Base-by-base conservation (phyloP, 53 echinoderm and acorn worm genomes). In the Temnopleurus reevesii region DNA sequence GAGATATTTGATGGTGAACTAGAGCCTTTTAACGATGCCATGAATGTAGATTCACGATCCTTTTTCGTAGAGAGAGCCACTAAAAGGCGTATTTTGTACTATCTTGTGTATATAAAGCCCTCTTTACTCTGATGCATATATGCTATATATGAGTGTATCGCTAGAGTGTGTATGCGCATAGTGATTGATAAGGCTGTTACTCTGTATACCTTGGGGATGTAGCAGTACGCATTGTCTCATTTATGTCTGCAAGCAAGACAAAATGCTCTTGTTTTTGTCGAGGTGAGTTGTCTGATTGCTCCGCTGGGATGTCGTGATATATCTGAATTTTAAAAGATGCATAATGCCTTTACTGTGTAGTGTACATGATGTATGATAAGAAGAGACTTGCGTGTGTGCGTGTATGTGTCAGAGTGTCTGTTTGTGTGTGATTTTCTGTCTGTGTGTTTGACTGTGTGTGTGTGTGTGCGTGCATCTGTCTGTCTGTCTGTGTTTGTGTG, bases 271-370 rank as follows among this genome's bases (percentile, higher is more conserved):
- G 71, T 71, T 41, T 12, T 36, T 43, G 71, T 21, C 0, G 71
- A 41, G 10, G 41, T 3, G 8, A 33, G 34, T 2, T 34, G 33
- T 31, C 17, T 12, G 34, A 63, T 31, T 10, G 71, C 12, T 71
- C 71, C 71, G 23, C 71, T 71, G 71, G 71, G 41, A 71, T 35
- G 23, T 43, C 36, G 36, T 41, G 7, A 71, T 21, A 41, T 63
- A 31, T 33, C 12, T n/a, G 71, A 71, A 41, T 71, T 71, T 71
- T 71, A 71, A 71, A 71, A n/a, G 71, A 71, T 71, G 41, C 41
- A 38, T 79, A 79, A 79, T 83, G 83, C 83, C 83, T 83, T 83
- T 36, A 83, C 83, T 21, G 51, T 53, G 47, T 81, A 24, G 56
- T 55, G 54, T 56, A 17, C 10, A 81, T 81, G 81, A 83, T 55